phyloP scores from a whole-genome alignment of 2,888 invertebrate genomes.

The Ormyrus rosae region DNA sequence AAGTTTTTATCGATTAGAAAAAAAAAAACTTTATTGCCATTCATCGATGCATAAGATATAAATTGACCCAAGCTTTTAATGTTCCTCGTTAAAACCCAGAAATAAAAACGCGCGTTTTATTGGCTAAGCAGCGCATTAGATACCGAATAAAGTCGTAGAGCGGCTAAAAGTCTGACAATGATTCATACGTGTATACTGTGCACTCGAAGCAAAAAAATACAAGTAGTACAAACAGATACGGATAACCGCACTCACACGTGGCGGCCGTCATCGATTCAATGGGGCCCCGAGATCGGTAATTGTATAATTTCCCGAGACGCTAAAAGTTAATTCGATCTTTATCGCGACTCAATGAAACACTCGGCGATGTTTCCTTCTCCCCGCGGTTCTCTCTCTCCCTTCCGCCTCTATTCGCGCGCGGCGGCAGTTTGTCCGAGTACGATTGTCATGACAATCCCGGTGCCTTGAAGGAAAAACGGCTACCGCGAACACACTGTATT shows the following conservation, averaged over 20 bases:
- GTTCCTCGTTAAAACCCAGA: too few relatives aligned
- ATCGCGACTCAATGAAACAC: constrained; percentile 47
- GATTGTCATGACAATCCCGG: constrained; percentile 54
- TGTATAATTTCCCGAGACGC: constrained; percentile 36
- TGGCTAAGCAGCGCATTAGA: too few relatives aligned
- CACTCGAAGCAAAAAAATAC: not conserved
- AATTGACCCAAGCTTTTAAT: too few relatives aligned
- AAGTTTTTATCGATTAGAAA: too few relatives aligned
- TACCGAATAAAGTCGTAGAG: too few relatives aligned
- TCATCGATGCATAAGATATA: too few relatives aligned
- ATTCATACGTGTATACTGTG: not conserved
- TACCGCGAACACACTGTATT: constrained; percentile 9
- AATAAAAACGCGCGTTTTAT: too few relatives aligned
- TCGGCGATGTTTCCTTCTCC: not conserved
- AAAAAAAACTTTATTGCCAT: too few relatives aligned
- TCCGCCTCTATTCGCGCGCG: not conserved
- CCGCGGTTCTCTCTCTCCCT: not conserved
- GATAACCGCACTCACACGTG: not conserved
- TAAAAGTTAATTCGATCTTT: constrained; percentile 53
- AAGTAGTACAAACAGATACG: not conserved
- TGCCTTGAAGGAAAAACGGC: constrained; percentile 18
- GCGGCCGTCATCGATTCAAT: constrained; percentile 9
- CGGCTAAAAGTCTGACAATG: too few relatives aligned
- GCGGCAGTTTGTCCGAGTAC: constrained; percentile 45
- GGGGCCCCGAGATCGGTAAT: constrained; percentile 8